Conservation (phyloP, 2,888 invertebrate genomes). For the Drosophila neonasuta region DNA sequence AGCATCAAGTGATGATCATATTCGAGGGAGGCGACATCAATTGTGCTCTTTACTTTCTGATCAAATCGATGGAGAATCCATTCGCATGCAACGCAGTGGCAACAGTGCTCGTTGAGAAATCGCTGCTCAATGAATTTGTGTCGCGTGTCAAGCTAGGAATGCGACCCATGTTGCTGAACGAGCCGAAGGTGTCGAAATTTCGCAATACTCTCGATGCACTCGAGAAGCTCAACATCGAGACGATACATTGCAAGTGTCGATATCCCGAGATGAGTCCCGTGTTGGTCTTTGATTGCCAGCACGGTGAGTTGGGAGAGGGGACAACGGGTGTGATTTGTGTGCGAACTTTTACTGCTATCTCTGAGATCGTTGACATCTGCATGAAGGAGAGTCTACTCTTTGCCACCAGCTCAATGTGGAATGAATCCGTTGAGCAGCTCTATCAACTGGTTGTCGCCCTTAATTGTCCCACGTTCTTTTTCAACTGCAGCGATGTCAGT, state of each 20-base stretch:
- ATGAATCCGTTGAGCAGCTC: conserved; percentile 38
- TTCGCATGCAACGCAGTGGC: conserved; percentile 36
- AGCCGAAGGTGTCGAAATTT: conserved; percentile 2
- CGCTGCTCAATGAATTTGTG: conserved; percentile 33
- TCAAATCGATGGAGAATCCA: conserved; percentile 40
- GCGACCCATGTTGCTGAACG: not conserved
- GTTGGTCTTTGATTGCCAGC: conserved; percentile 29
- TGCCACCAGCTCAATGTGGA: conserved; percentile 41
- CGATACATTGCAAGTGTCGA: not conserved
- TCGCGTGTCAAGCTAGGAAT: conserved; percentile 24
- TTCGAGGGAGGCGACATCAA: conserved; percentile 49
- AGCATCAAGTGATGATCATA: conserved; percentile 56
- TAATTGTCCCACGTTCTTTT: conserved; percentile 29
- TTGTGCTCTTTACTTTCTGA: conserved; percentile 47
- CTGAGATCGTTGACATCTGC: conserved; percentile 31
- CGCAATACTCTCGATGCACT: not conserved
- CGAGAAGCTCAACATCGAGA: not conserved
- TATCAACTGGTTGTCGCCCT: conserved; percentile 51
- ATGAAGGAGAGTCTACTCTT: conserved; percentile 19
- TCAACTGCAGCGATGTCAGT: conserved; percentile 51
- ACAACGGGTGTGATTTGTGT: conserved; percentile 46
- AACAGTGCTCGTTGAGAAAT: conserved; percentile 50
- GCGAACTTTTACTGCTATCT: conserved; percentile 32
- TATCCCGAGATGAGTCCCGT: conserved; percentile 14
- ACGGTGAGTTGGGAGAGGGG: conserved; percentile 19